Percentiles rank a stretch among this genome's conserved stretches.
Evolutionary conservation across 35 echinoderm and acorn worm genomes (phyloP).

Genomic region (Lytechinus pictus): DNA sequence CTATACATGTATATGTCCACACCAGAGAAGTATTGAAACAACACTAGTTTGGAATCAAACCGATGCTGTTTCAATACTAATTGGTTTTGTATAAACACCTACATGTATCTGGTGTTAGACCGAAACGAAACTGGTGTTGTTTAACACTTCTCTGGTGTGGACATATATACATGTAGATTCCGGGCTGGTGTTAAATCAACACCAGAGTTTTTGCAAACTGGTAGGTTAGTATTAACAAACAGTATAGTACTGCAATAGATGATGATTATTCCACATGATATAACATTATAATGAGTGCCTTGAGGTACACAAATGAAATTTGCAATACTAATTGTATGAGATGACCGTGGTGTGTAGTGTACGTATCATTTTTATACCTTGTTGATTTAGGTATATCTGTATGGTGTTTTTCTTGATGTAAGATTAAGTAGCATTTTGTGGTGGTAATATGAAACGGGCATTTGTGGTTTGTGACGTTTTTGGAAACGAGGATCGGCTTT

Average conservation of each 20-base stretch:
- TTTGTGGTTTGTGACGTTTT: neutral
- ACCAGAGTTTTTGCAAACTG: neutral
- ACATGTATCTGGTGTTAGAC: too few species aligned
- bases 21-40: too few species aligned
- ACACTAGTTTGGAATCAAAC: too few species aligned
- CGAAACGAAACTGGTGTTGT: too few species aligned
- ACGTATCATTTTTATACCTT: neutral
- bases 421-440: neutral
- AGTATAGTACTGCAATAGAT: slow-evolving; percentile 5
- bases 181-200: too few species aligned
- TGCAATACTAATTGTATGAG: neutral
- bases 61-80: too few species aligned
- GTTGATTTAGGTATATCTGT: neutral
- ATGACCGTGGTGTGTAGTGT: neutral
- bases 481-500: neutral
- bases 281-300: neutral
- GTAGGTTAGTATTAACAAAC: neutral
- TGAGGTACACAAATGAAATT: neutral
- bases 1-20: too few species aligned
- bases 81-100: too few species aligned
- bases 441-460: neutral
- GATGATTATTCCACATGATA: neutral
- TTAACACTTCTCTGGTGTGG: too few species aligned
- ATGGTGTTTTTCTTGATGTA: neutral
- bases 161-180: too few species aligned